phyloP scores from a whole-genome alignment of 2,113 vertebrate genomes.

The Tychaedon coryphoeus region DNA sequence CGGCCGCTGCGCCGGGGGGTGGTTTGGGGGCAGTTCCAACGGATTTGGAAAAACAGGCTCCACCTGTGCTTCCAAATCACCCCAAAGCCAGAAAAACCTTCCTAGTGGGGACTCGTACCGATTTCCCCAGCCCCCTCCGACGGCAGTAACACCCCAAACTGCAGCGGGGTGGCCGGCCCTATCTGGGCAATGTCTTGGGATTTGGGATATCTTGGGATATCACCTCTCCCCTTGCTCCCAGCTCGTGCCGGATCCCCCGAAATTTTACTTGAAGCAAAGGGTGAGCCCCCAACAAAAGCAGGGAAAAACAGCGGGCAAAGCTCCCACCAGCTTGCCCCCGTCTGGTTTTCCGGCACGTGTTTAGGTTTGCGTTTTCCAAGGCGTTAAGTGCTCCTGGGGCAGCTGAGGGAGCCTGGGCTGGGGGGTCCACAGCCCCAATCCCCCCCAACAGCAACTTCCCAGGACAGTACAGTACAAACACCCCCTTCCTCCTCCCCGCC shows the following conservation, averaged over 20 bases:
- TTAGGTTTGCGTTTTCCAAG: slow-evolving; percentile 33
- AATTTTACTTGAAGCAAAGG: not conserved
- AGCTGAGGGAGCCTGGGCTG: not conserved
- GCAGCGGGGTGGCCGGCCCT: not conserved
- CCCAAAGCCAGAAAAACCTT: not conserved
- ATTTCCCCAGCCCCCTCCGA: not conserved
- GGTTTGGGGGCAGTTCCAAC: not conserved
- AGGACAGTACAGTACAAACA: slow-evolving; percentile 66
- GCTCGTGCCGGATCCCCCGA: not conserved
- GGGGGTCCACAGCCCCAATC: not conserved
- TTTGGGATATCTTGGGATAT: not conserved
- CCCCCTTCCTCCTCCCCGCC: slow-evolving; percentile 55
- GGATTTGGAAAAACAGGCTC: not conserved
- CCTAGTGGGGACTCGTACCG: not conserved
- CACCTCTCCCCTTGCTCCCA: not conserved
- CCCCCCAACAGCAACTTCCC: slow-evolving; percentile 34
- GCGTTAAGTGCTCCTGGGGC: slow-evolving; percentile 51
- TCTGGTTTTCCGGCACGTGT: not conserved
- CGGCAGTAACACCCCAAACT: not conserved
- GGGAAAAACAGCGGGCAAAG: not conserved
- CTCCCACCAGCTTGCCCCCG: not conserved
- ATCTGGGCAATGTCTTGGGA: fast-evolving
- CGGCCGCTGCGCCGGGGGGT: not conserved
- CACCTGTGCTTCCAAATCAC: not conserved
- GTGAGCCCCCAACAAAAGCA: not conserved